Evolutionary conservation across 1,140 invertebrate species (phyloP), one percentile per base, ranked within the genome.

Genomic region (Thalassaphorura encarpata): DNA sequence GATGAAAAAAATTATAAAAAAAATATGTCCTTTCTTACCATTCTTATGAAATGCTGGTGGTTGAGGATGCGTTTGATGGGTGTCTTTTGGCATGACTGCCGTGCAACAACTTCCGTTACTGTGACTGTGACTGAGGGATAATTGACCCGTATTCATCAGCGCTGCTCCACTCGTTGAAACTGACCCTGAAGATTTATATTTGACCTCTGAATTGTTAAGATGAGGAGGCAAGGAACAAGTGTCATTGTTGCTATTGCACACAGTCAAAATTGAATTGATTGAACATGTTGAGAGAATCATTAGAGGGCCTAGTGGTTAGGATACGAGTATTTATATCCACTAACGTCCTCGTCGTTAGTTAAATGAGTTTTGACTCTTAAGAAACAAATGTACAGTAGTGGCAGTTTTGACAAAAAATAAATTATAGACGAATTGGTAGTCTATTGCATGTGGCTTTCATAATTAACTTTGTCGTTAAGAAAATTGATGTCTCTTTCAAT

Each of bases 41-140:
- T 60, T 61, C 42, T 56, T 61, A 21, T 52, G 54, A 27, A 61
- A 52, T 8, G 53, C 29, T 43, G 46, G 48, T 28, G 47, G 54
- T 23, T 60, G 52, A 15, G 42, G 24, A 43, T 43, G 42, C 40
- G 46, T 31, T 23, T 54, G 57, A 50, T 53, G 40, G 28, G 48
- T 50, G 16, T 56, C 54, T 26, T 50, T 56, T n/a, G 54, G 26
- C 54, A 56, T 42, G 13, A 29, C 27, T 23, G 27, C 6, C 23
- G 21, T 43, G 42, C 11, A 43, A 8, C 6, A 43, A 8, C 19
- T 36, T 36, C 33, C n/a, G 33, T n/a, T 36, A n/a, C 33, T 36
- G 11, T 36, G 33, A n/a, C 33, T 36, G 33, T 36, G 33, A 11
- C 11, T n/a, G 11, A 36, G n/a, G 11, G 33, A 11, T 36, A 36